Conservation (phyloP, 30 jellyfish, hydroid and myxozoan species). For the Nemopilema nomurai region DNA sequence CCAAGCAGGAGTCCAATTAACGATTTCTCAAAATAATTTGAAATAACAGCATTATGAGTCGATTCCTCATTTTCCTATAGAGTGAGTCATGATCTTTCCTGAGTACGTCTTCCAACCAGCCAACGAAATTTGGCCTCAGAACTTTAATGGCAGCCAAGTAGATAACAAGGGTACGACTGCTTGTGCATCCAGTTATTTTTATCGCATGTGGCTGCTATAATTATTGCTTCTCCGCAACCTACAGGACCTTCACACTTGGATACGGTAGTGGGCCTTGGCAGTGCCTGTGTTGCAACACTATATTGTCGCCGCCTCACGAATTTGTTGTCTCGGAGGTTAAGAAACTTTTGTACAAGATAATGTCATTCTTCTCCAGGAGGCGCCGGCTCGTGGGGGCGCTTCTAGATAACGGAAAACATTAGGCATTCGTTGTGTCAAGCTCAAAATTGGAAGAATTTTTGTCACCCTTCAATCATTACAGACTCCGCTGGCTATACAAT, state of each 20-base stretch:
- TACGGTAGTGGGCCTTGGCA: background rate
- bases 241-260: background rate
- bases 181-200: background rate
- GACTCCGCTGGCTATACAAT: too few relatives aligned
- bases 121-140: background rate
- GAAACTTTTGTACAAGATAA: background rate
- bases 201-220: background rate
- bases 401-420: too few relatives aligned
- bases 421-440: too few relatives aligned
- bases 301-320: background rate
- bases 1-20: conserved; percentile 24
- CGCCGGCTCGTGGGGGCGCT: too few relatives aligned
- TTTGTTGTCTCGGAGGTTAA: background rate
- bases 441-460: too few relatives aligned
- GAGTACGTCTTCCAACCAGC: background rate
- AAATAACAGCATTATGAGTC: background rate
- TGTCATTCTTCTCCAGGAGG: background rate
- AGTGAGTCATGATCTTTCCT: background rate
- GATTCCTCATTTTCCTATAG: background rate
- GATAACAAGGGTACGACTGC: background rate
- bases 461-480: too few relatives aligned
- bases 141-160: background rate
- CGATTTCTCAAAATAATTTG: conserved; percentile 8
- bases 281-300: background rate
- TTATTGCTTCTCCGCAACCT: background rate